phyloP scores from a whole-genome alignment of 2,113 vertebrate genomes.

The Thinocorus orbignyianus region DNA sequence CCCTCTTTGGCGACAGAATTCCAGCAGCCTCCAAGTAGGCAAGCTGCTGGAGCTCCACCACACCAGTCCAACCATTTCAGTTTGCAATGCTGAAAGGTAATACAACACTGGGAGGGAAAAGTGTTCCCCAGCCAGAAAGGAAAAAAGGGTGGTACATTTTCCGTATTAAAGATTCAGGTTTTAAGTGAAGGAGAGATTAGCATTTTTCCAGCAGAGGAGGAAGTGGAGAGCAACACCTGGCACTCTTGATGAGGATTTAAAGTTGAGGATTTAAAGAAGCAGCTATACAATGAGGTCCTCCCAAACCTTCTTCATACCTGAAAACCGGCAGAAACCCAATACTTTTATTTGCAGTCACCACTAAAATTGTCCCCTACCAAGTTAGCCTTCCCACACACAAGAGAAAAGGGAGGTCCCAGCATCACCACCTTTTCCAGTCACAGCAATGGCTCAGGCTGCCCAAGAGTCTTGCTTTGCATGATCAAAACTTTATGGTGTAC shows the following conservation, averaged over 20 bases:
- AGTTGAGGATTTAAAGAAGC: background rate
- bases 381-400: accelerated
- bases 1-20: background rate
- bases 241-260: background rate
- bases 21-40: background rate
- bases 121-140: background rate
- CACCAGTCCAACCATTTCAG: background rate
- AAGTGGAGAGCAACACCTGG: background rate
- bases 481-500: background rate
- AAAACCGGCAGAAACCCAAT: background rate
- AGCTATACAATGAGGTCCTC: background rate
- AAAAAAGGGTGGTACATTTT: background rate
- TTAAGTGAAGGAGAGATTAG: background rate
- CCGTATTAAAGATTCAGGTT: constrained; percentile 29
- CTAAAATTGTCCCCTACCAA: background rate
- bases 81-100: constrained; percentile 62
- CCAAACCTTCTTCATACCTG: background rate
- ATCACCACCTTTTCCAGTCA: background rate
- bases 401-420: background rate
- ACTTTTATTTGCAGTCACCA: background rate
- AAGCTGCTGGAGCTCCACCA: background rate
- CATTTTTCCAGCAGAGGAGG: background rate
- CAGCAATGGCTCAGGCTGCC: background rate
- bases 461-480: background rate
- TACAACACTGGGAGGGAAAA: background rate